Conservation (phyloP, 2,113 vertebrate genomes). For the rat (Rattus norvegicus) region GRCr8 NC_086035.1:41114501-41115000, state of each 20-base stretch:
- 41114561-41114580: neutral
- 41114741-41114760: neutral
- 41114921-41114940: neutral
- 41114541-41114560: neutral
- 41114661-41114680: neutral
- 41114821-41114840: neutral
- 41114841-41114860: neutral
- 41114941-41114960: neutral
- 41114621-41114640: too few relatives aligned
- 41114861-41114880: neutral
- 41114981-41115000: neutral
- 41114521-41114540: neutral
- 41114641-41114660: neutral
- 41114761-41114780: neutral
- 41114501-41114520: neutral
- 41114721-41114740: neutral
- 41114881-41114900: neutral
- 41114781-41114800: neutral
- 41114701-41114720: neutral
- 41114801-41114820: neutral
- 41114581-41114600: too few relatives aligned
- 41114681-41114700: neutral
- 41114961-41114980: neutral
- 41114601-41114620: neutral
- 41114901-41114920: too few relatives aligned